Evolutionary conservation across 2,797 vertebrate species (phyloP), one percentile per base, ranked within the genome.

Genomic region (Glyptemys insculpta): DNA sequence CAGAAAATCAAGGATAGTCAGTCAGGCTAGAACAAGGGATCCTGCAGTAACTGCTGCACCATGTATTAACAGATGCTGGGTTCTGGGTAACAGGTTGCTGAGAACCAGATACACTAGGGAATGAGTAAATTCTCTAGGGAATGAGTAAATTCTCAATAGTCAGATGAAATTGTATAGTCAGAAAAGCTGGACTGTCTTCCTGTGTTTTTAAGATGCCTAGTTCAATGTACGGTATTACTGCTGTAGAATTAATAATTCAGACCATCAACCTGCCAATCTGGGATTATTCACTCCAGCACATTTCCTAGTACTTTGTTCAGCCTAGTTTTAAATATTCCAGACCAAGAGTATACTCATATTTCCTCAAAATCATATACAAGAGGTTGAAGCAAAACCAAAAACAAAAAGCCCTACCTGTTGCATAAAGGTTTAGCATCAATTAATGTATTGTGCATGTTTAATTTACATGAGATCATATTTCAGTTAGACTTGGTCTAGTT

Each of bases 241-340:
- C 3, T n/a, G 54, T 76, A 52, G 54, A 92, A 27, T 82, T 52
- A 86, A 14, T 10, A 93, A 74, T 78, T 86, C 88, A 1, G 1
- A 6, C 11, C 62, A 81, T 65, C 23, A 87, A 21, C 6, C 5
- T 54, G 50, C 21, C 7, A 74, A 15, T 12, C 4, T 34, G 54
- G 21, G 11, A 93, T 0, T 78, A 57, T 62, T 62, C 27, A 1
- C 1, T 8, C 0, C 47, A 62, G 72, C 0, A 0, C 0, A 15
- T 79, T 90, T 85, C 49, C 62, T 91, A 83, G 2, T 9, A 56
- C 6, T 85, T 85, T 15, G 1, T 4, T 27, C 44, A 29, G 6
- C 25, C 6, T 27, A 8, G 12, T 47, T 94, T 93, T 2, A 34
- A 94, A 85, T 91, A 4, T 7, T 79, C 92, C 23, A 79, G 92